Evolutionary conservation across 1,140 invertebrate species (phyloP), one percentile per base, ranked within the genome.

Genomic region (Saccostrea glomerata): DNA sequence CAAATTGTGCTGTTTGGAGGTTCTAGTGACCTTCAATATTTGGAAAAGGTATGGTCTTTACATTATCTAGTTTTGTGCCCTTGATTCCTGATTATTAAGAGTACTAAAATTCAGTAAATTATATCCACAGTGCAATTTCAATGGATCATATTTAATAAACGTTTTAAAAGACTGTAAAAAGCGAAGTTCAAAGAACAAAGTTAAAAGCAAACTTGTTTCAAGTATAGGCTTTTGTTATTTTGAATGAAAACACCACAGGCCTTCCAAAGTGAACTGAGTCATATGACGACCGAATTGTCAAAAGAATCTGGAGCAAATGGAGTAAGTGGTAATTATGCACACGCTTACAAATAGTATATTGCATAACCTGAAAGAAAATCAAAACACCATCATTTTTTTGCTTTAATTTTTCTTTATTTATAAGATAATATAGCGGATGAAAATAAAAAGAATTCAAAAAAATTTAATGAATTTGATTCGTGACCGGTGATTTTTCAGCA

Each of bases 1-100:
- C 84, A 58, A 17, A 82, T 89, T 47, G 84, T 89, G 7, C 40
- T 89, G 17, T 89, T 66, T 66, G 70, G 40, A 63, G 66, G 73
- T 9, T 23, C 54, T 63, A 82, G 60, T 15, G 82, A 89, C 40
- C 66, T 70, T 20, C 82, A 55, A 17, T 17, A 77, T 6, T 83
- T 89, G 54, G 85, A 86, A 85, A 73, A 89, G 88, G 88, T 86
- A 63, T 23, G 17, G 25, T n/a, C 12, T 40, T 66, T n/a, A 20
- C 6, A n/a, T 63, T 20, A 2, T n/a, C 0, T 63, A 60, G 20
- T 60, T 7, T 60, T 13, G 20, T 60, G 15, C 13, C 58, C 58
- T 17, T 20, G 20, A 6, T 60, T 4, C 13, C 13, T 11, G 58
- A 60, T 60, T n/a, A n/a, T n/a, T 36, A 36, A 36, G 30, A 36